Evolutionary conservation across 2,888 invertebrate genomes (phyloP), one percentile per base, ranked within the genome.

Genomic region (Chironomus riparius): DNA sequence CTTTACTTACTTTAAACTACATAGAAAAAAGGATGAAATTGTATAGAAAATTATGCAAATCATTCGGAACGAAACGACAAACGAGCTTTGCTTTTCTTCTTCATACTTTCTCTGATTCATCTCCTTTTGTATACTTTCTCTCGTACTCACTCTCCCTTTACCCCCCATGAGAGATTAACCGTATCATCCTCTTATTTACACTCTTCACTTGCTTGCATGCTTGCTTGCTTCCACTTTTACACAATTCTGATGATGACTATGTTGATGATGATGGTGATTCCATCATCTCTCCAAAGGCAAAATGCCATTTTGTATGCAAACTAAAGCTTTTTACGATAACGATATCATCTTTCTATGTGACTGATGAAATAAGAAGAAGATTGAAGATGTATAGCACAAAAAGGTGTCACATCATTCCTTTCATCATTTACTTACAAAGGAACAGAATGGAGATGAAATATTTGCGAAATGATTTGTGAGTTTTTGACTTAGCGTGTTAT

Each of bases 121-220:
- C 15, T 56, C 18, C 15, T 18, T n/a, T 56, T n/a, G 56, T 56
- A 56, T 18, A 15, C 47, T 4, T 28, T 15, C n/a, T 10, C 47
- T 47, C 4, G 18, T 18, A n/a, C 47, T 69, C 15, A 3, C 28
- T 1, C 28, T 10, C 2, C 2, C 10, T 38, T 4, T 28, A 28
- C 38, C 10, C 38, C 38, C 38, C 38, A 38, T 18, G 50, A 22
- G 56, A 71, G 50, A 70, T 21, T 47, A 56, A 56, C 12, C 22
- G 18, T 56, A 71, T 71, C 71, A 71, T 71, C 56, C 71, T 24
- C 56, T 71, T 70, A 70, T 70, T 70, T 70, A 70, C 70, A 70
- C 70, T 70, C 47, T 22, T 18, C 56, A n/a, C 62, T 62, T 24
- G 21, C 65, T 65, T 38, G 38, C 38, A 38, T 38, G 38, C 38